These are phyloP conservation scores for Glyphotaelius pellucidus DNA, from an alignment of 2,888 invertebrate species.

Conservation along the genomic window DNA sequence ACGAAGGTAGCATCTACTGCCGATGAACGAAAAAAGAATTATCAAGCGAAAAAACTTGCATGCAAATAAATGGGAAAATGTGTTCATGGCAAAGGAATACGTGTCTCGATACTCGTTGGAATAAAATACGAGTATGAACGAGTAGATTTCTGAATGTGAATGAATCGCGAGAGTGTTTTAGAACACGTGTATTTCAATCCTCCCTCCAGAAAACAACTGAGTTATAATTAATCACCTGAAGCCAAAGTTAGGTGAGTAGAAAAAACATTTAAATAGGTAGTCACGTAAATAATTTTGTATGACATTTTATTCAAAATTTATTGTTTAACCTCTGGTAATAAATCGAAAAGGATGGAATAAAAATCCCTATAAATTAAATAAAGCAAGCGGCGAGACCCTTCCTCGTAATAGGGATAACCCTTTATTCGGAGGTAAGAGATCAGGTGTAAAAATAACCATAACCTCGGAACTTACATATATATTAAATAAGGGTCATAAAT, in stretches of 20 bases:
- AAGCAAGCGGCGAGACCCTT: background rate
- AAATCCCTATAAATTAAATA: background rate
- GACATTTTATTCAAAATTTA: background rate
- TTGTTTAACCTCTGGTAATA: background rate
- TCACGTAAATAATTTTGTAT: background rate
- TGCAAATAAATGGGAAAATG: too few species aligned
- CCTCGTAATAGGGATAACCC: background rate
- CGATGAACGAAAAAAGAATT: background rate
- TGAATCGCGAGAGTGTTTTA: too few species aligned
- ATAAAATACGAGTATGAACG: too few species aligned
- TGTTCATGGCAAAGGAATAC: too few species aligned
- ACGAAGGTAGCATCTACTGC: background rate
- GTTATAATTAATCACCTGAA: too few species aligned
- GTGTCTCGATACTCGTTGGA: too few species aligned
- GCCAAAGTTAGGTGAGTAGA: too few species aligned
- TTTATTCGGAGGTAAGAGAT: background rate
- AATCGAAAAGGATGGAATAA: background rate
- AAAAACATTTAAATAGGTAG: background rate
- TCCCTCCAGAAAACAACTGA: too few species aligned
- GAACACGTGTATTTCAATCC: too few species aligned
- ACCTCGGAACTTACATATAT: background rate
- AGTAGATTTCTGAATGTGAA: too few species aligned
- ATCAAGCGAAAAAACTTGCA: too few species aligned
- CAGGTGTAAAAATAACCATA: background rate
- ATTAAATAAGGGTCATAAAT: constrained; percentile 4